Base-by-base conservation (phyloP, 1,140 invertebrate genomes). In the Brachionus asplanchnoidis region DNA sequence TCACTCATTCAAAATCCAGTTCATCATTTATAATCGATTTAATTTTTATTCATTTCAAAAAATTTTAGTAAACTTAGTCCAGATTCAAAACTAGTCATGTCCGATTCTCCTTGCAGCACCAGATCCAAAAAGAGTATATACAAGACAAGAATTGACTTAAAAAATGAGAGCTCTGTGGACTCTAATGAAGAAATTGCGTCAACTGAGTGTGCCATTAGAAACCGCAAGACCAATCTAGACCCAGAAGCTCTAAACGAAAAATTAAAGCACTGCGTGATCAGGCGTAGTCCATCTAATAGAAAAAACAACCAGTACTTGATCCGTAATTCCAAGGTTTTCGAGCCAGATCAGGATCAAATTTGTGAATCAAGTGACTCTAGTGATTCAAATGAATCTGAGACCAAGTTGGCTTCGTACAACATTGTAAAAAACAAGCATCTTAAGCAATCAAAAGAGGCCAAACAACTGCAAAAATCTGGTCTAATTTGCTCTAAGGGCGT, bases 241-340 rank as follows among this genome's bases (percentile, higher is more conserved):
- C 68, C 68, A 73, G 68, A 73, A 7, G 68, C 9, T 73, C 36
- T 73, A 9, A 73, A 73, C 42, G 68, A 73, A 17, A 73, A 73
- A 40, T 42, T 73, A 20, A 73, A 73, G n/a, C 68, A 73, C 17
- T 73, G 68, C 42, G 68, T 73, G 14, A 40, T 73, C 36, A 73
- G 68, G 9, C 28, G 68, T 17, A 73, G 68, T 23, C 40, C 68
- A 73, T 20, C 40, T 5, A 73, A 42, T 42, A 36, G 36, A 40
- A 73, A 73, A 42, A 42, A n/a, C 32, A 73, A 40, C 40, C 68
- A 40, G n/a, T 73, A 73, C 17, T 73, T 73, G 17, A 40, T 42
- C 17, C 68, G 68, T 8, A 73, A 42, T 73, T 73, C 68, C 20
- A 42, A 42, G 40, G 17, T 20, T 17, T 42, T 40, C 36, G 68